Conservation (phyloP, 2,888 invertebrate species). For the Dorcus hopei region DNA sequence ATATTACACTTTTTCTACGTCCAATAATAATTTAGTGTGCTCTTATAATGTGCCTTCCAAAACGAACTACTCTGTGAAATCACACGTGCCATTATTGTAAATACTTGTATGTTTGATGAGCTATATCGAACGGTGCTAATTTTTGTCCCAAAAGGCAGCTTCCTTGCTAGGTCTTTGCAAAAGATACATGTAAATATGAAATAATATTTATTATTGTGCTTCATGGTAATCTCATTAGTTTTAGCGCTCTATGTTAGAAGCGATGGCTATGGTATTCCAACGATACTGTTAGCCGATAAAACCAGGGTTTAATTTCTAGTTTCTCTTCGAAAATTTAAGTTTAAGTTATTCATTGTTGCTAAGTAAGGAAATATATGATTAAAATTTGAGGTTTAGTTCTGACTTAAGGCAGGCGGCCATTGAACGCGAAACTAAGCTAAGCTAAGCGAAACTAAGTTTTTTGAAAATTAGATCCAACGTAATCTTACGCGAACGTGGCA, state of each 20-base stretch:
- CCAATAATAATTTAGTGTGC: constrained; percentile 11
- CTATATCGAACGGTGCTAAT: constrained; percentile 18
- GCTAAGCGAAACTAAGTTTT: no score
- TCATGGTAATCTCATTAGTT: constrained; percentile 19
- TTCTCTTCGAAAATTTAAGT: neutral
- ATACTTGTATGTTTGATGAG: constrained; percentile 12
- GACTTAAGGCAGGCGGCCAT: no score
- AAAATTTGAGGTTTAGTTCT: no score
- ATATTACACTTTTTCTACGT: constrained; percentile 16
- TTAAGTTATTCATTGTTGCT: neutral
- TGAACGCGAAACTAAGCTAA: no score
- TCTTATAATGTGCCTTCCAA: constrained; percentile 20
- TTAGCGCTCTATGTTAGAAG: constrained; percentile 3
- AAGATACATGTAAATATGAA: constrained; percentile 7
- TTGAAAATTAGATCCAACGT: no score
- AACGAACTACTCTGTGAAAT: constrained; percentile 30
- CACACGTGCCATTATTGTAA: constrained; percentile 30
- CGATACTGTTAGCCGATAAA: constrained; percentile 46
- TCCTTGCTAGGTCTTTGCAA: neutral
- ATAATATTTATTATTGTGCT: constrained; percentile 10
- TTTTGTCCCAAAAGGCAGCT: constrained; percentile 13
- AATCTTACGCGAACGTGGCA: no score
- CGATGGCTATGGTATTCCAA: constrained; percentile 32
- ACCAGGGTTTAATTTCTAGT: constrained; percentile 28
- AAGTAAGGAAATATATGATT: neutral